Conservation (phyloP, 2,888 invertebrate genomes). For the Eurois occulta region DNA sequence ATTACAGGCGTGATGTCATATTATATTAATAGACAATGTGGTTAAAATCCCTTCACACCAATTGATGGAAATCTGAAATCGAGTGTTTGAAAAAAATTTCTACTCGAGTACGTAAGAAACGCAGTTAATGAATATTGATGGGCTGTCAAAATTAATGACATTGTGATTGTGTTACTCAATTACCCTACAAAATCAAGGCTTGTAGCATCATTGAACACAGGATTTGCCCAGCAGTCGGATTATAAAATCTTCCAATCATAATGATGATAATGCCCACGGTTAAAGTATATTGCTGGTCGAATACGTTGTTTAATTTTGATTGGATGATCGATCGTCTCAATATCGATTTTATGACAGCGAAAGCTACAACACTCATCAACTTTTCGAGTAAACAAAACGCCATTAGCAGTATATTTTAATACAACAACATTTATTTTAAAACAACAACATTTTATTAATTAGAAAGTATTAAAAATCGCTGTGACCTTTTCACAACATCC, state of each 20-base stretch:
- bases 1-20: too few species aligned
- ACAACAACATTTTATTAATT: slow-evolving; percentile 46
- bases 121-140: not conserved
- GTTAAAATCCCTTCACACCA: not conserved
- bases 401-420: slow-evolving; percentile 22
- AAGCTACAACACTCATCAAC: slow-evolving; percentile 2
- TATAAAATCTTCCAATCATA: not conserved
- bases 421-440: too few species aligned
- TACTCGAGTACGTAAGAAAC: not conserved
- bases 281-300: not conserved
- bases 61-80: not conserved
- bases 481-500: slow-evolving; percentile 48
- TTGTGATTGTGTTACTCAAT: not conserved
- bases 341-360: slow-evolving; percentile 20
- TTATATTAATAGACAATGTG: not conserved
- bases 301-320: not conserved
- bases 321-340: not conserved
- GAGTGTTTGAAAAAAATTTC: not conserved
- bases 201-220: not conserved
- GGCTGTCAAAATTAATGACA: not conserved
- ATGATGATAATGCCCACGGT: not conserved
- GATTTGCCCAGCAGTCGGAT: not conserved
- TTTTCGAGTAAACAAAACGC: slow-evolving; percentile 39
- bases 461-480: slow-evolving; percentile 62
- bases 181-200: not conserved